Conservation (phyloP, 2,113 vertebrate species). For the Candoia aspera region DNA sequence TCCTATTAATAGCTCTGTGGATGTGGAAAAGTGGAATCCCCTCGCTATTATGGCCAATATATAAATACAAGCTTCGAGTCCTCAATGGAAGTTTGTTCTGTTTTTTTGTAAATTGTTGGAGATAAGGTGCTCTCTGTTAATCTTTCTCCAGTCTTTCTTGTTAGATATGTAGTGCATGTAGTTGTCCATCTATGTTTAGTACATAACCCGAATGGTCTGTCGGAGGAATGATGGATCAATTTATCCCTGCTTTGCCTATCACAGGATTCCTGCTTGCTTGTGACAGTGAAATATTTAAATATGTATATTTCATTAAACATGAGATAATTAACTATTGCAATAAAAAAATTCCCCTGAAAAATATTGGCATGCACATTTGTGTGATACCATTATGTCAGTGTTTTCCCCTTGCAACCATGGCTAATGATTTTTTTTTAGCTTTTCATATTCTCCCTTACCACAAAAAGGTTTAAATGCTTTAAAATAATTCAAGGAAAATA, state of each 20-base stretch:
- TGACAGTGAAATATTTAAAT: not conserved
- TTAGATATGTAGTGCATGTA: not conserved
- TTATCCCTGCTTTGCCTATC: not conserved
- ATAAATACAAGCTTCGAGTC: not conserved
- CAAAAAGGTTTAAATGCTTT: not conserved
- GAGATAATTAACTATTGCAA: not conserved
- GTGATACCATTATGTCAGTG: not conserved
- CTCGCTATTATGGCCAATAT: not conserved
- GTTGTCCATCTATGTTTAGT: not conserved
- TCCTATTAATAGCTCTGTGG: not conserved
- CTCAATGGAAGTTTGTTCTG: not conserved
- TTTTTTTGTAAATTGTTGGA: not conserved
- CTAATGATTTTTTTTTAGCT: not conserved
- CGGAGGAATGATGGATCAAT: not conserved
- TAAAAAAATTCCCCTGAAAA: not conserved
- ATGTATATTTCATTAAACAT: not conserved
- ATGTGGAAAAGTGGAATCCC: not conserved
- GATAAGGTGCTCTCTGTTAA: not conserved
- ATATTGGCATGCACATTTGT: not conserved
- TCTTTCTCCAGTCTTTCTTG: not conserved
- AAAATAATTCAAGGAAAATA: not conserved
- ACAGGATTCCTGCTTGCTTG: not conserved
- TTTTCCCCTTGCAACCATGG: not conserved
- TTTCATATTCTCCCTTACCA: not conserved
- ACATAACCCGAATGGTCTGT: not conserved